A percentile compares a stretch with the other conserved stretches of the same genome.
Evolutionary conservation across 2,113 vertebrate genomes (phyloP).

Genomic region (Mixornis gularis): DNA sequence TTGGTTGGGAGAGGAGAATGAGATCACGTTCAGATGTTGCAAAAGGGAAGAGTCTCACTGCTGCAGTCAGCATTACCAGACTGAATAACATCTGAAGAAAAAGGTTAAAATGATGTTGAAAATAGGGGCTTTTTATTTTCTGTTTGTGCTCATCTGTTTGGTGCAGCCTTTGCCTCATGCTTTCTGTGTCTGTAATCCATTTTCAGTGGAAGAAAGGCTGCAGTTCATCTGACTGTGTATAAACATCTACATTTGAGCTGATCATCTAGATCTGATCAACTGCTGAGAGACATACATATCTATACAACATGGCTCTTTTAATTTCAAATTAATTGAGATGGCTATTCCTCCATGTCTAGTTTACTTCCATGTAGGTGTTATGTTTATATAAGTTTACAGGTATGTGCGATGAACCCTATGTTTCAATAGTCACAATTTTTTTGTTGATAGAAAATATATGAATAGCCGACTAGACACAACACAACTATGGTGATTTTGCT

Average conservation of each 20-base stretch:
- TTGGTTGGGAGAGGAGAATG: background rate
- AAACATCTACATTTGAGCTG: background rate
- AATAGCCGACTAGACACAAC: background rate
- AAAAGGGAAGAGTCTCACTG: background rate
- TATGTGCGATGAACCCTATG: background rate
- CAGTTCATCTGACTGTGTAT: background rate
- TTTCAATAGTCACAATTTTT: background rate
- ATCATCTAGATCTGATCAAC: background rate
- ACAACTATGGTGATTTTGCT: background rate
- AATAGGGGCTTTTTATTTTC: background rate
- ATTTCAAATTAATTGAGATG: background rate
- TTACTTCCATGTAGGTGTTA: background rate
- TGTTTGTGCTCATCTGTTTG: background rate
- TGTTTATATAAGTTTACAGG: background rate
- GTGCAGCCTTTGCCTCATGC: background rate
- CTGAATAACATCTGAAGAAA: background rate
- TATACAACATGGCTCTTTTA: background rate
- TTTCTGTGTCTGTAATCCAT: background rate
- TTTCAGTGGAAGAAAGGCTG: background rate
- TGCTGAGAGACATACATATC: background rate
- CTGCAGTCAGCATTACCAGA: background rate
- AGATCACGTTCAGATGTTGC: background rate
- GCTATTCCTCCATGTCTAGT: background rate
- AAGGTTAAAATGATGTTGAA: background rate
- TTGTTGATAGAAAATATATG: background rate